Evolutionary conservation across 2,888 invertebrate species (phyloP).

Genomic region (Ectobius pallidus): DNA sequence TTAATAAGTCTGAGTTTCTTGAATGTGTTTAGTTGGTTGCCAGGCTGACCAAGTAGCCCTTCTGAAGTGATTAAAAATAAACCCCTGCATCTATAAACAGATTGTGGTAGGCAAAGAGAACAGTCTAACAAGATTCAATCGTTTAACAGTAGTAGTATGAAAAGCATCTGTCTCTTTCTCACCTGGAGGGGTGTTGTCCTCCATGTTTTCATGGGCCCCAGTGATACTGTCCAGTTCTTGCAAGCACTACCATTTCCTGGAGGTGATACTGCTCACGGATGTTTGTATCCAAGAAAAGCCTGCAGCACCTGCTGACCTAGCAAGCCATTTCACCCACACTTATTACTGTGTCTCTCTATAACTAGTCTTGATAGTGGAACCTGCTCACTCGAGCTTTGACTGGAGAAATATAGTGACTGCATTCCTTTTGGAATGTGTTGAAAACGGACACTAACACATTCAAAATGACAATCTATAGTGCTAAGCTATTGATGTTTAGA

Average conservation of each 20-base stretch:
- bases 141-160: too few species aligned
- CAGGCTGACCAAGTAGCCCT: neutral
- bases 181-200: slow-evolving; percentile 23
- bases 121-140: neutral
- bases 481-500: neutral
- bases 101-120: neutral
- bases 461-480: neutral
- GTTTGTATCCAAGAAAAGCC: slow-evolving; percentile 18
- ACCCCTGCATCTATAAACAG: slow-evolving; percentile 25
- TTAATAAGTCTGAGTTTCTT: neutral
- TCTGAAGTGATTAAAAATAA: slow-evolving; percentile 27
- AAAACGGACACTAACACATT: neutral
- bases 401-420: neutral
- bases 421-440: neutral
- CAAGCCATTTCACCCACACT: slow-evolving; percentile 20
- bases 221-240: neutral
- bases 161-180: neutral
- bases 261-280: neutral
- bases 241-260: neutral
- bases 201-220: slow-evolving; percentile 5
- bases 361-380: neutral
- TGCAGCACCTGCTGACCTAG: slow-evolving; percentile 28
- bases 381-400: neutral
- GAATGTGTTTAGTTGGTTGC: slow-evolving; percentile 19
- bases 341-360: slow-evolving; percentile 4